Percentiles rank a stretch among this genome's conserved stretches.
These are phyloP conservation scores for Siniperca obscura DNA, from an alignment of 2,797 vertebrate species.

Conservation along the genomic window DNA sequence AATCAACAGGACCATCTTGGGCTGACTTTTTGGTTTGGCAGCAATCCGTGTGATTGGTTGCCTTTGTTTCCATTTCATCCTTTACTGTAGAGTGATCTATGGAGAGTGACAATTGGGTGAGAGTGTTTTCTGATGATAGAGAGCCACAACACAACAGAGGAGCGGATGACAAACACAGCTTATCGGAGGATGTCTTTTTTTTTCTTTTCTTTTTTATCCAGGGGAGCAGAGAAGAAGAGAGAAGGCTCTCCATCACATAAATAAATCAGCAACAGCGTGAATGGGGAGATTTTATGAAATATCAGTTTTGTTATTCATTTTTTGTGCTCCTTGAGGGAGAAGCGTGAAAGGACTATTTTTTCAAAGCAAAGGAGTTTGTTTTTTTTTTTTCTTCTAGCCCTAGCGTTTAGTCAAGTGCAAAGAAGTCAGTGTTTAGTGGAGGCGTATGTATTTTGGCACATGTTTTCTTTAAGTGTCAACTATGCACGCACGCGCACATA, in stretches of 20 bases:
- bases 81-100: constrained; percentile 45
- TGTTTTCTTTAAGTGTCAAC: constrained; percentile 68
- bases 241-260: constrained; percentile 62
- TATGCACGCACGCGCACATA: constrained; percentile 66
- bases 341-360: constrained; percentile 63
- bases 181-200: constrained; percentile 47
- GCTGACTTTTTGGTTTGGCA: constrained; percentile 64
- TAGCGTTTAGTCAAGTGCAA: constrained; percentile 79
- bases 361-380: constrained; percentile 58
- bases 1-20: constrained; percentile 41
- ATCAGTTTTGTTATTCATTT: constrained; percentile 58
- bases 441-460: constrained; percentile 80
- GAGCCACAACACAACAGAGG: constrained; percentile 58
- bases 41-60: constrained; percentile 54
- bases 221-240: constrained; percentile 53
- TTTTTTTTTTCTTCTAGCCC: constrained; percentile 68
- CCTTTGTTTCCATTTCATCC: constrained; percentile 54
- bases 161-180: constrained; percentile 64
- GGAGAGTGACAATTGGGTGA: constrained; percentile 49
- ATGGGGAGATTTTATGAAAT: constrained; percentile 47
- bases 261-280: constrained; percentile 70
- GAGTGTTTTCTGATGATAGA: constrained; percentile 66
- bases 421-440: constrained; percentile 70
- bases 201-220: constrained; percentile 34
- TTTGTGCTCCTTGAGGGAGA: constrained; percentile 62